Evolutionary conservation across 2,113 vertebrate genomes (phyloP).

Genomic region (Dipodomys spectabilis): DNA sequence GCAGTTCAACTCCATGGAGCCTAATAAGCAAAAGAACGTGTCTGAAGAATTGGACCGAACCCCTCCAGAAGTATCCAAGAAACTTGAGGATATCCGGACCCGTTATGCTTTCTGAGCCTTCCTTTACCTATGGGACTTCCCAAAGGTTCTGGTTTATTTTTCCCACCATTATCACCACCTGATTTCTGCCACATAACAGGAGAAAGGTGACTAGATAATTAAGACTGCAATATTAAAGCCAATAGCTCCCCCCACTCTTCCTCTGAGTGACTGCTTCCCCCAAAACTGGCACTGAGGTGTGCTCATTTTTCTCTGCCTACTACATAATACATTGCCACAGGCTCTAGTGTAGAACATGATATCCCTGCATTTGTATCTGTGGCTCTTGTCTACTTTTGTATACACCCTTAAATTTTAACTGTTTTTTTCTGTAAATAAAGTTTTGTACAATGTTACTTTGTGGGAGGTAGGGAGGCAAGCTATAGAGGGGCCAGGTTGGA

Average conservation of each 20-base stretch:
- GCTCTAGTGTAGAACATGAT: slow-evolving; percentile 6
- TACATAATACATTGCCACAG: not conserved
- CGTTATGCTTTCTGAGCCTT: slow-evolving; percentile 96
- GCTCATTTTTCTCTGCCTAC: not conserved
- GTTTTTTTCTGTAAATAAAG: slow-evolving; percentile 89
- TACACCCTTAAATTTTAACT: slow-evolving; percentile 76
- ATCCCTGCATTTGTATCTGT: slow-evolving; percentile 48
- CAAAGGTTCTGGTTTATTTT: slow-evolving; percentile 37
- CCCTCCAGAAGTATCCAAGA: slow-evolving; percentile 98
- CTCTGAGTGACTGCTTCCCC: slow-evolving; percentile 45
- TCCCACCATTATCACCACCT: not conserved
- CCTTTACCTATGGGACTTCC: slow-evolving; percentile 30
- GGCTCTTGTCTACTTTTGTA: slow-evolving; percentile 76
- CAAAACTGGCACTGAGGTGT: slow-evolving; percentile 20
- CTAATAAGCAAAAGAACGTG: slow-evolving; percentile 98
- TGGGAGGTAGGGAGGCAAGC: slow-evolving; percentile 59
- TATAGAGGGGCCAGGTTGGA: slow-evolving; percentile 74
- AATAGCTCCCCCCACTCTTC: not conserved
- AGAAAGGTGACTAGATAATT: slow-evolving; percentile 58
- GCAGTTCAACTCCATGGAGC: slow-evolving; percentile 99
- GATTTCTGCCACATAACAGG: slow-evolving; percentile 5
- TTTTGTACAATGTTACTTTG: slow-evolving; percentile 87
- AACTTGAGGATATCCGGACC: slow-evolving; percentile 98
- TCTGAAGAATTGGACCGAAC: slow-evolving; percentile 97
- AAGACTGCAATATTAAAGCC: slow-evolving; percentile 62